These are phyloP conservation scores for Leptinotarsa haldemani DNA, from an alignment of 2,888 invertebrate species.

Conservation along the genomic window DNA sequence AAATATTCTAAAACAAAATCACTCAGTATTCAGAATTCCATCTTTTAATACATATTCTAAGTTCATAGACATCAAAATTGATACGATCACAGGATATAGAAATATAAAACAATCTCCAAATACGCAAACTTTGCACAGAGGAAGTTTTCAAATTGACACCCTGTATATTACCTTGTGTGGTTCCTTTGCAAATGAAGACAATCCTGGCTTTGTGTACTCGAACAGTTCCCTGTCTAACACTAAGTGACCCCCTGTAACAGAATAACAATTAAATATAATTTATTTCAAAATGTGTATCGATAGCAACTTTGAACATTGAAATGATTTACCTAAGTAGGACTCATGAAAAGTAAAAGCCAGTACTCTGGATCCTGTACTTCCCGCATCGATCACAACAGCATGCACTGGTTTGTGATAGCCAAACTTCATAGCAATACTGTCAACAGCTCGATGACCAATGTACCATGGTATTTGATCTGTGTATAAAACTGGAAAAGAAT, in stretches of 20 bases:
- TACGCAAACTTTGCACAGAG: too few relatives aligned
- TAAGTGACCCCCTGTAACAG: slow-evolving; percentile 71
- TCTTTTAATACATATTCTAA: too few relatives aligned
- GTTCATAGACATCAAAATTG: too few relatives aligned
- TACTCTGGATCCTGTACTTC: slow-evolving; percentile 91
- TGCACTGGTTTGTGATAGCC: slow-evolving; percentile 79
- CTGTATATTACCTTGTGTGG: slow-evolving; percentile 74
- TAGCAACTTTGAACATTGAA: not conserved
- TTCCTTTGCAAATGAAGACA: slow-evolving; percentile 87
- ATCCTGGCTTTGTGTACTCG: slow-evolving; percentile 87
- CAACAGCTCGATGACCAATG: slow-evolving; percentile 71
- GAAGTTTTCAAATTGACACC: too few relatives aligned
- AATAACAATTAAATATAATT: slow-evolving; percentile 4
- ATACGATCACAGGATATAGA: too few relatives aligned
- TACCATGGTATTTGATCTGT: slow-evolving; percentile 69
- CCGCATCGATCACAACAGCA: slow-evolving; percentile 93
- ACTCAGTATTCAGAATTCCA: too few relatives aligned
- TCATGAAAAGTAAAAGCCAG: slow-evolving; percentile 86
- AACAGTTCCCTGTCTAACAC: slow-evolving; percentile 86
- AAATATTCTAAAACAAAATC: too few relatives aligned
- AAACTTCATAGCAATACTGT: slow-evolving; percentile 78
- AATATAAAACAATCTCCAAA: too few relatives aligned
- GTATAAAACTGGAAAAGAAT: slow-evolving; percentile 67
- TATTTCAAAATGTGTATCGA: too few relatives aligned
- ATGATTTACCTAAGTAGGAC: slow-evolving; percentile 73